phyloP scores from a whole-genome alignment of 2,113 vertebrate genomes.

The Oreochromis niloticus region DNA sequence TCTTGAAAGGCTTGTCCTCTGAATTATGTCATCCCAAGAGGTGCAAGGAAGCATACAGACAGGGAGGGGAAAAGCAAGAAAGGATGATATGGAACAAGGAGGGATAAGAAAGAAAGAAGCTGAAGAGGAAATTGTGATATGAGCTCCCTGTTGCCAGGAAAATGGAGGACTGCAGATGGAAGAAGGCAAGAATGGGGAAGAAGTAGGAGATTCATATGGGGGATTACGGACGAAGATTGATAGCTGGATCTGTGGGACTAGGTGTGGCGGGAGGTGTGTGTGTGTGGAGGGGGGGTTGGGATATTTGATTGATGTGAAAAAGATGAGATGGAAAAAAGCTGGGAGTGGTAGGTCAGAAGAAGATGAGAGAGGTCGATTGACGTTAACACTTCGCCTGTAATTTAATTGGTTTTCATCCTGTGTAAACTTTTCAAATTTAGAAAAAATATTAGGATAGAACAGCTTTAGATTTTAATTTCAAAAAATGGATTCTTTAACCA shows the following conservation, averaged over 20 bases:
- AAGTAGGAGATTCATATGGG: conserved; percentile 4
- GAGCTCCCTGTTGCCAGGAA: neutral
- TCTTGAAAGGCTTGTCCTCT: conserved; percentile 37
- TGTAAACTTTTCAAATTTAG: neutral
- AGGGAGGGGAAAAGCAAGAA: neutral
- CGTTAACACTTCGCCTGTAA: neutral
- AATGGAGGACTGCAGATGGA: conserved; percentile 21
- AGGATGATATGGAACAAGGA: conserved; percentile 2
- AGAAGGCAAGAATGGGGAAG: neutral
- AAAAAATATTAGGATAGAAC: neutral
- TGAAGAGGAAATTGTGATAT: conserved; percentile 25
- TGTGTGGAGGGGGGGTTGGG: neutral
- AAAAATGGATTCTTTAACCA: conserved; percentile 33
- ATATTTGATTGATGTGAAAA: conserved; percentile 17
- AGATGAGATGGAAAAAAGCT: conserved; percentile 7
- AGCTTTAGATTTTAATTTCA: neutral
- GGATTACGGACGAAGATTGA: conserved; percentile 47
- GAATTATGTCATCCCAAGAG: conserved; percentile 46
- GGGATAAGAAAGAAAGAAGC: neutral
- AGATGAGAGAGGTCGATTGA: neutral
- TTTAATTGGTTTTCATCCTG: neutral
- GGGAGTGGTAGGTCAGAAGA: neutral
- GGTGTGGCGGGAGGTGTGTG: neutral
- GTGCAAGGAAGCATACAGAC: conserved; percentile 11
- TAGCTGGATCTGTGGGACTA: neutral